Evolutionary conservation across 2,797 vertebrate species (phyloP).

Genomic region (Micropoecilia bifurca): DNA sequence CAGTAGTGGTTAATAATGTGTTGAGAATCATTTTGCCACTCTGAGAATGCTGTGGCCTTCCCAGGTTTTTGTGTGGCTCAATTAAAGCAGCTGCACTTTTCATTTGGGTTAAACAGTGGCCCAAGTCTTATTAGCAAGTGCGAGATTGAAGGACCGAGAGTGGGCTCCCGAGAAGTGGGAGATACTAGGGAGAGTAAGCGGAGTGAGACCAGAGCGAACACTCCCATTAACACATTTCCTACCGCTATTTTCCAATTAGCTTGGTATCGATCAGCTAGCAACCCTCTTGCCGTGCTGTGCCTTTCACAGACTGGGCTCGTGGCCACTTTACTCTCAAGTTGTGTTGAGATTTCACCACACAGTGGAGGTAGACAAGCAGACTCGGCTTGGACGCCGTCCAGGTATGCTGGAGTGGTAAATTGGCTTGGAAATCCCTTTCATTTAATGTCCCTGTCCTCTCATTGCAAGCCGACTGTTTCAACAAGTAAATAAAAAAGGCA

Average conservation of each 20-base stretch:
- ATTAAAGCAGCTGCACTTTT: constrained; percentile 35
- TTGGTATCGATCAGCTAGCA: constrained; percentile 66
- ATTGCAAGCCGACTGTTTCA: constrained; percentile 1
- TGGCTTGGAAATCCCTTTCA: constrained; percentile 9
- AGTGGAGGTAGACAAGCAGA: constrained; percentile 32
- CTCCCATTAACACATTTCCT: constrained; percentile 78
- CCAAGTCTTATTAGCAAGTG: constrained; percentile 60
- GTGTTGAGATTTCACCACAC: constrained; percentile 42
- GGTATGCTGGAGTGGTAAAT: constrained; percentile 6
- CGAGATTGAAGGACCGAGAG: constrained; percentile 58
- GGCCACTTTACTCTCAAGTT: constrained; percentile 58
- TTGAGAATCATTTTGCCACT: neutral
- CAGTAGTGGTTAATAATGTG: neutral
- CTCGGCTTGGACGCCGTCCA: constrained; percentile 36
- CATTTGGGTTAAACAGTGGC: constrained; percentile 51
- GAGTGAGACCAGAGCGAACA: constrained; percentile 54
- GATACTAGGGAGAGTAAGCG: constrained; percentile 26
- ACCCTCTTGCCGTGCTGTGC: constrained; percentile 42
- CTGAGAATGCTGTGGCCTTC: neutral
- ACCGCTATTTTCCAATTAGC: constrained; percentile 77
- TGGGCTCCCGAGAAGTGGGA: constrained; percentile 28
- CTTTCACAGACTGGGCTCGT: constrained; percentile 56
- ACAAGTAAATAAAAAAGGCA: constrained; percentile 3
- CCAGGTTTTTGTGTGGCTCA: neutral
- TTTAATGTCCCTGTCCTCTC: constrained; percentile 2